phyloP scores from a whole-genome alignment of 2,797 vertebrate species.

The Brachyrhaphis roseni region DNA sequence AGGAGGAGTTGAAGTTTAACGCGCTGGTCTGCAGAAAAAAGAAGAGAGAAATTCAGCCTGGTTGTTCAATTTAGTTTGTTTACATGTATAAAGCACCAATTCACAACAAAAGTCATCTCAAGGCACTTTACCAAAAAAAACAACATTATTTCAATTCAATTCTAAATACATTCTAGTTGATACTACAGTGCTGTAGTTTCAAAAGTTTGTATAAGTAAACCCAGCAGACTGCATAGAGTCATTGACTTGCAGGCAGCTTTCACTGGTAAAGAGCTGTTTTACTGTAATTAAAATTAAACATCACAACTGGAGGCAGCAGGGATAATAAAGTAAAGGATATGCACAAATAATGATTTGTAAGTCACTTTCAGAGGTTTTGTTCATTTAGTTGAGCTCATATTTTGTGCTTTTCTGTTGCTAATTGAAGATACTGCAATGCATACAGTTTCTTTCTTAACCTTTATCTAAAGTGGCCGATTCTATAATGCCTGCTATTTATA shows the following conservation, averaged over 20 bases:
- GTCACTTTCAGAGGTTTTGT: neutral
- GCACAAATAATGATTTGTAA: neutral
- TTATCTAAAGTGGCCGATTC: neutral
- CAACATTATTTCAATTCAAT: no score
- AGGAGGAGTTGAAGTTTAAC: slow-evolving; percentile 74
- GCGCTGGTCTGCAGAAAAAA: slow-evolving; percentile 77
- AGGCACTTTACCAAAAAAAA: no score
- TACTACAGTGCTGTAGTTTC: no score
- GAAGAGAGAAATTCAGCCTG: neutral
- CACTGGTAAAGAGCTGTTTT: neutral
- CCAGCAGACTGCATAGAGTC: no score
- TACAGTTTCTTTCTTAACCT: neutral
- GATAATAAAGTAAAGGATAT: neutral
- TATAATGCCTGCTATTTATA: neutral
- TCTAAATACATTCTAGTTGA: no score
- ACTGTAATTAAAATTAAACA: neutral
- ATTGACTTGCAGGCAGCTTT: no score
- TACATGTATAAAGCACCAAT: no score
- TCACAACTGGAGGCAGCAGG: neutral
- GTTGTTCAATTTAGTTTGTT: neutral
- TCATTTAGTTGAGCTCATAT: neutral
- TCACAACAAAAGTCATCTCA: no score
- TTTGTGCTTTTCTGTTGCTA: neutral
- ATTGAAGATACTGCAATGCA: neutral
- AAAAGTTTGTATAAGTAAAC: no score